Conservation (phyloP, 2,888 invertebrate genomes). For the Acanthococcus lagerstroemiae region DNA sequence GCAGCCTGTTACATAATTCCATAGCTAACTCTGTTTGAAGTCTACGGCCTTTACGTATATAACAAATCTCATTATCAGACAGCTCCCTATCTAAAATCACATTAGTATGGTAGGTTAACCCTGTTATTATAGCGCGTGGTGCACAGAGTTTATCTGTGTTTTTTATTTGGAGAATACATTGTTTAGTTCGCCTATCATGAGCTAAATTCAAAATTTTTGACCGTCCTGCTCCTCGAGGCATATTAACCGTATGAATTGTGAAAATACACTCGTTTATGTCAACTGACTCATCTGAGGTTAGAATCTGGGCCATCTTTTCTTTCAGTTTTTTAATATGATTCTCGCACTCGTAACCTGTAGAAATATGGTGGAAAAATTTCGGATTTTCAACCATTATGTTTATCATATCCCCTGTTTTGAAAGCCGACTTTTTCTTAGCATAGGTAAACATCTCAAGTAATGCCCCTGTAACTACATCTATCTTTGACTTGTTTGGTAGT, state of each 20-base stretch:
- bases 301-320: not conserved
- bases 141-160: conserved; percentile 17
- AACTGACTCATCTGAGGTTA: not conserved
- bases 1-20: conserved; percentile 6
- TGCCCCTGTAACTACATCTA: not conserved
- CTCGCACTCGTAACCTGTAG: not conserved
- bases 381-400: not conserved
- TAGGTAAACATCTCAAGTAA: not conserved
- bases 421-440: not conserved
- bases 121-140: conserved; percentile 10
- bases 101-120: not conserved
- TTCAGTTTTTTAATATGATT: not conserved
- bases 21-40: conserved; percentile 4
- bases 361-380: not conserved
- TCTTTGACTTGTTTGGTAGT: not conserved
- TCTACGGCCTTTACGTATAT: conserved; percentile 5
- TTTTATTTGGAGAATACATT: conserved; percentile 5
- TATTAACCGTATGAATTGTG: not conserved
- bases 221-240: not conserved
- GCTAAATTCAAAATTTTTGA: conserved; percentile 16
- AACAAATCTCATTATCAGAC: not conserved
- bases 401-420: not conserved
- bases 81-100: not conserved
- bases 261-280: not conserved
- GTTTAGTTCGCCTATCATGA: conserved; percentile 8